Evolutionary conservation across 2,797 vertebrate genomes (phyloP), one percentile per base, ranked within the genome.

Genomic region (Ammospiza maritima): DNA sequence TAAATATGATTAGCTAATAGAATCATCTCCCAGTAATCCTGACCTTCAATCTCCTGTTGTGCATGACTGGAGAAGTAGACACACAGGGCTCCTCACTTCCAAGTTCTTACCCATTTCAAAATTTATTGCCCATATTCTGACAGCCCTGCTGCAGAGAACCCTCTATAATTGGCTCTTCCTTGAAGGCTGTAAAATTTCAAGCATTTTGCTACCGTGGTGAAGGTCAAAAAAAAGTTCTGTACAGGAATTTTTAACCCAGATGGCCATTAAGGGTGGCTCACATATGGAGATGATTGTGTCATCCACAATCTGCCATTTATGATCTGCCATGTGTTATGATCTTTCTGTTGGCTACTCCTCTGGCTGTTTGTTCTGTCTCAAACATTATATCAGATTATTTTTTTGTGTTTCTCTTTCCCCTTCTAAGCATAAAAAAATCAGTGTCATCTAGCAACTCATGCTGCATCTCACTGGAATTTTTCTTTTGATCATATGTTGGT

Each of bases 401-500:
- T 32, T 50, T 54, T 65, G 5, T 38, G 6, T n/a, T 34, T 75
- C 4, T 34, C 45, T 21, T 30, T 9, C 7, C 6, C 7, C 6
- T 19, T 10, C 13, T 16, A 82, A 58, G 6, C 9, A 8, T 50
- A 53, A 73, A 60, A 36, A 53, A 29, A 4, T 34, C 66, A 71
- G 10, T 58, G 18, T 10, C 44, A 54, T 47, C 38, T 42, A 45
- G 20, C 30, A 81, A 66, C 30, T 71, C 60, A 19, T n/a, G 45
- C 22, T 60, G 6, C 11, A 13, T 53, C 20, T 62, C 18, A 58
- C 3, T 44, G 25, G 15, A 16, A 15, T 40, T 84, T 66, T 77
- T 73, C 29, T 84, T 70, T 40, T 29, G 13, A 16, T 48, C 4
- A 2, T 54, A 30, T 0, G 0, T 44, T 65, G 10, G 10, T 72